A percentile compares a stretch with the other conserved stretches of the same genome.
These are phyloP conservation scores for Psittacula derbiana DNA, from an alignment of 2,797 vertebrate genomes.

Conservation along the genomic window DNA sequence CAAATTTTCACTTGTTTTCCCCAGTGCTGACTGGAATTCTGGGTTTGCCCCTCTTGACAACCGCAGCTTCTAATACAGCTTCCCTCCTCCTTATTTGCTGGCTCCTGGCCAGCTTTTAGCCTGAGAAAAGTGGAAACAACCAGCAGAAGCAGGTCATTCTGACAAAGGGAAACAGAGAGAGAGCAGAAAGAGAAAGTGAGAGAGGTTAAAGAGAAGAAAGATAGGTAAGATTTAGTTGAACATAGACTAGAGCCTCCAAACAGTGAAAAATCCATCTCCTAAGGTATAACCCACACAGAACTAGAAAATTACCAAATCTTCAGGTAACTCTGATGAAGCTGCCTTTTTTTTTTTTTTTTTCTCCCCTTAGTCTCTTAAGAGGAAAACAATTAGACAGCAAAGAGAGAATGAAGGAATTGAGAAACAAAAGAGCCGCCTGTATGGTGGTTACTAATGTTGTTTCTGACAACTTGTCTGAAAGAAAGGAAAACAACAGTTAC, in stretches of 20 bases:
- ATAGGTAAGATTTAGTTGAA: not conserved
- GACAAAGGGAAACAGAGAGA: slow-evolving; percentile 26
- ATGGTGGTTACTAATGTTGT: slow-evolving; percentile 43
- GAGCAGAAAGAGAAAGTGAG: slow-evolving; percentile 36
- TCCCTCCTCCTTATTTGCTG: slow-evolving; percentile 30
- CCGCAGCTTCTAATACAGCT: not conserved
- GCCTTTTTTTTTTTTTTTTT: not conserved
- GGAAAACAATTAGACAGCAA: slow-evolving; percentile 45
- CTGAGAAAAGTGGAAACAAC: slow-evolving; percentile 56
- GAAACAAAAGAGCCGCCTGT: slow-evolving; percentile 42
- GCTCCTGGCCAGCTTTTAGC: slow-evolving; percentile 37
- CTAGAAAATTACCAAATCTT: not conserved
- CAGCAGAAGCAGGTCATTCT: slow-evolving; percentile 57
- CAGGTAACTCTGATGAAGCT: not conserved
- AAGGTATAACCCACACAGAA: not conserved
- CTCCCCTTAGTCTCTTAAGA: not conserved
- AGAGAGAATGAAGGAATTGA: slow-evolving; percentile 32
- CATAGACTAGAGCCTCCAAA: not conserved
- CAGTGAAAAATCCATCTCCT: not conserved
- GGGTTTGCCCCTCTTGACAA: not conserved
- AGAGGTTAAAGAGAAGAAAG: not conserved
- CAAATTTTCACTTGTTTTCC: slow-evolving; percentile 19
- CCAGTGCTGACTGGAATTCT: not conserved
- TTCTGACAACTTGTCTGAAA: slow-evolving; percentile 64
- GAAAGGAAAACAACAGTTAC: slow-evolving; percentile 55